Conservation (phyloP, 2,888 invertebrate genomes). For the Hirtodrosophila histrioides region DNA sequence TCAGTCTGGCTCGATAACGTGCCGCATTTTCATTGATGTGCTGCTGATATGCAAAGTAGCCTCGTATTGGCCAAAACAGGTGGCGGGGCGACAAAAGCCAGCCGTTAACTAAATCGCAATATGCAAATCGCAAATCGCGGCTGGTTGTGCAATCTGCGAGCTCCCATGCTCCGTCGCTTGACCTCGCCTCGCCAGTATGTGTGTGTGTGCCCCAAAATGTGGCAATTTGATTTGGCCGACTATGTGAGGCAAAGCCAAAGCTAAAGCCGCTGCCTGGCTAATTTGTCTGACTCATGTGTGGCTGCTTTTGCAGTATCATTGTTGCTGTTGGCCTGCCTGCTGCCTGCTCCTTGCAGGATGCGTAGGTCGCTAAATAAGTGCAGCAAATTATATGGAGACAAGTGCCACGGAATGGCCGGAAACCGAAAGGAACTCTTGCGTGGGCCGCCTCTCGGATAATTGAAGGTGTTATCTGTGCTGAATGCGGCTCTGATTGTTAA, state of each 20-base stretch:
- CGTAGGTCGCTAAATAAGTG: constrained; percentile 75
- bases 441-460: constrained; percentile 44
- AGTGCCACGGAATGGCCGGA: constrained; percentile 56
- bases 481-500: constrained; percentile 16
- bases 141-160: constrained; percentile 65
- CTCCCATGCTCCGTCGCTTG: constrained; percentile 70
- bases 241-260: constrained; percentile 18
- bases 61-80: constrained; percentile 43
- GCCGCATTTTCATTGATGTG: constrained; percentile 60
- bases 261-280: constrained; percentile 32
- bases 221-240: constrained; percentile 33
- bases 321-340: constrained; percentile 13
- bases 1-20: constrained; percentile 40
- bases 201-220: constrained; percentile 55
- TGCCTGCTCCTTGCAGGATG: constrained; percentile 36
- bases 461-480: constrained; percentile 37
- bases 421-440: constrained; percentile 37
- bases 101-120: constrained; percentile 60
- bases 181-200: constrained; percentile 56
- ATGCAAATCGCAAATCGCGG: constrained; percentile 75
- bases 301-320: constrained; percentile 15
- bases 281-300: constrained; percentile 65
- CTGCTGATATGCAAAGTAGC: constrained; percentile 58
- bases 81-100: constrained; percentile 48
- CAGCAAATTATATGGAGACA: constrained; percentile 75